A percentile compares a stretch with the other conserved stretches of the same genome.
Evolutionary conservation across 2,888 invertebrate genomes (phyloP).

Genomic region (Tethea ocularis): DNA sequence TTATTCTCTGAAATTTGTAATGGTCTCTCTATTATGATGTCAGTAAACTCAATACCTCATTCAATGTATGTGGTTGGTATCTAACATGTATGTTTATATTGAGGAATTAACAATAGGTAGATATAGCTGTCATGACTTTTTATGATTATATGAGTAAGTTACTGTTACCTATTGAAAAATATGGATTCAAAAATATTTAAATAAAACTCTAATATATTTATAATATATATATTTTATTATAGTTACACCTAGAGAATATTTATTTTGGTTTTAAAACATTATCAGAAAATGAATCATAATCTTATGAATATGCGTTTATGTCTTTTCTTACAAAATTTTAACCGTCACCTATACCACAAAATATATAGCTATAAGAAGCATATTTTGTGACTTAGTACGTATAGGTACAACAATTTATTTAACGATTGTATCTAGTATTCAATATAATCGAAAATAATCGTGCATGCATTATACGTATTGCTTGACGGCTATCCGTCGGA

Average conservation of each 20-base stretch:
- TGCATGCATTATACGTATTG: neutral
- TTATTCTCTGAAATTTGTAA: slow-evolving; percentile 65
- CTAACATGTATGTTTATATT: neutral
- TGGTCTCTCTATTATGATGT: slow-evolving; percentile 44
- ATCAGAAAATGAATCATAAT: neutral
- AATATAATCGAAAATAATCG: neutral
- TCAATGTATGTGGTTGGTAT: neutral
- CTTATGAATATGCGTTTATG: neutral
- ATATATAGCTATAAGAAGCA: no score
- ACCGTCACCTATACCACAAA: no score
- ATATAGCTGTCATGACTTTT: neutral
- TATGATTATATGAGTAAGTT: neutral
- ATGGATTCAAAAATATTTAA: no score
- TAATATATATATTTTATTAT: no score
- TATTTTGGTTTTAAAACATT: no score
- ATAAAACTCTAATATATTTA: no score
- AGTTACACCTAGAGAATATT: no score
- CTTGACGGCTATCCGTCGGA: neutral
- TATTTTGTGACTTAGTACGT: no score
- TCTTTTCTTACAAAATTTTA: neutral
- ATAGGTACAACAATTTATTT: neutral
- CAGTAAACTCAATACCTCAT: slow-evolving; percentile 40
- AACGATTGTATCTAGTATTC: neutral
- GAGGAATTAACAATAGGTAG: neutral
- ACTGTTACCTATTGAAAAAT: no score